Conservation (phyloP, 64 coral and sea anemone genomes). For the Cladopsammia gracilis region DNA sequence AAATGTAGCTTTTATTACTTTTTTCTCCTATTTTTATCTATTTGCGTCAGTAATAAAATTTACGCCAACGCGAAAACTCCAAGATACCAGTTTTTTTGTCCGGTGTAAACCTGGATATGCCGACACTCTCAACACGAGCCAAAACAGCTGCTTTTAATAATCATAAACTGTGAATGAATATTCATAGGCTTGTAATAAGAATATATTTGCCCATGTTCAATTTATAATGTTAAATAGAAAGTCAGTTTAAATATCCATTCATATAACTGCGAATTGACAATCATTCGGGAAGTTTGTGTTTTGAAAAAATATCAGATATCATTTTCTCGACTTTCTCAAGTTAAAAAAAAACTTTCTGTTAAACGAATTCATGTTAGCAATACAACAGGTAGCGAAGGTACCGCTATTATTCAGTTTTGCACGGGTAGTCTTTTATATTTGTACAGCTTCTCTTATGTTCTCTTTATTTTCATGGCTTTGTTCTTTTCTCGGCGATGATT, state of each 20-base stretch:
- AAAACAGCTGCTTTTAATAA: slow-evolving; percentile 16
- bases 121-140: neutral
- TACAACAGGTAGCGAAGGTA: slow-evolving; percentile 32
- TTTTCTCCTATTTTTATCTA: too few species aligned
- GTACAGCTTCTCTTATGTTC: slow-evolving; percentile 14
- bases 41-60: too few species aligned
- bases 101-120: too few species aligned
- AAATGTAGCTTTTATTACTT: too few species aligned
- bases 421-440: slow-evolving; percentile 17
- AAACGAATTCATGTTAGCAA: neutral
- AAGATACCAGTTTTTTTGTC: too few species aligned
- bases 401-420: slow-evolving; percentile 24
- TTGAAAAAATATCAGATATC: neutral
- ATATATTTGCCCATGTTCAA: neutral
- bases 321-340: neutral
- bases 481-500: neutral
- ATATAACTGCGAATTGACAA: neutral
- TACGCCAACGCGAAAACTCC: too few species aligned
- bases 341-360: neutral
- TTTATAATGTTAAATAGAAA: neutral
- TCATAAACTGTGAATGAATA: slow-evolving; percentile 2
- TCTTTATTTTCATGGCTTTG: neutral
- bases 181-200: neutral
- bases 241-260: neutral
- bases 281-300: too few species aligned